Base-by-base conservation (phyloP, 2,888 invertebrate genomes). In the Zaprionus lineosus region DNA sequence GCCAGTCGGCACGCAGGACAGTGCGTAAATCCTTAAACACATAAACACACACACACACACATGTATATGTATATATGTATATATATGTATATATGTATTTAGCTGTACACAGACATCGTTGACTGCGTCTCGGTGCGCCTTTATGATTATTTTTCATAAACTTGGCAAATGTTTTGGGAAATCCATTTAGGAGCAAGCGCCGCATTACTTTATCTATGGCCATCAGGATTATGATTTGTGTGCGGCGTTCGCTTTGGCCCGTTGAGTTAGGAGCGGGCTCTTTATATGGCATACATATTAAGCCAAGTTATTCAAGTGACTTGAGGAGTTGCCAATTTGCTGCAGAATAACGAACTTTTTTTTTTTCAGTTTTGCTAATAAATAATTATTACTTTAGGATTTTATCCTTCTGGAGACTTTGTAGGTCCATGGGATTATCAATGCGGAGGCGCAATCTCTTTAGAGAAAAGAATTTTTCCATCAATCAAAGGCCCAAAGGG, bases 131-230 rank as follows among this genome's bases (percentile, higher is more conserved):
- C 33, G 53, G 28, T 34, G 56, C 44, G 46, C 57, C 60, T 63
- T 71, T 74, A 65, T 84, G 77, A 77, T 85, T 83, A 83, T 85
- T 74, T 81, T 84, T 81, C 69, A 77, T 77, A 86, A 86, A 87
- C 69, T 86, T 86, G 86, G 88, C 86, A 86, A 86, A 75, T 76
- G 74, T 61, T 82, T 72, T 65, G 69, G 64, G 69, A 88, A 88
- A 87, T 87, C 88, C 88, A 86, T 86, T 86, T 83, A 83, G 69
- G 62, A 55, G 59, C 47, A 36, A 65, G 71, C 65, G 79, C 51
- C 75, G 81, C 85, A 83, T 78, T 79, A 86, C 85, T 85, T 71
- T 84, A 86, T 84, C 86, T 75, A 55, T 48, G 65, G 52, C 73
- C 77, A 85, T 75, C 81, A 58, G 55, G 15, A 59, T 59, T 73